Conservation (phyloP, 2,797 vertebrate genomes). For the Ptychobarbus kaznakovi region DNA sequence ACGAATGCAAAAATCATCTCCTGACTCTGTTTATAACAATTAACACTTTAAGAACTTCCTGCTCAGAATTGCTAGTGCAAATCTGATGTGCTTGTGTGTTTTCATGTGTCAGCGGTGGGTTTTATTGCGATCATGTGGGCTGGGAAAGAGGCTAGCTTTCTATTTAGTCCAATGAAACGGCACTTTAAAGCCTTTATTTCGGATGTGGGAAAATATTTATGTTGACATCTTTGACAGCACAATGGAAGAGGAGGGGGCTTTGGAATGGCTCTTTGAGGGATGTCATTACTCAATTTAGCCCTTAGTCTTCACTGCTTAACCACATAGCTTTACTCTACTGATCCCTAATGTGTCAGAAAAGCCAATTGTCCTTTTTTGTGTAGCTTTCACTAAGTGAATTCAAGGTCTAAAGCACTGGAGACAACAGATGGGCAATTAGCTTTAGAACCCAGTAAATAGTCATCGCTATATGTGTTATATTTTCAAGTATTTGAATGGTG, state of each 20-base stretch:
- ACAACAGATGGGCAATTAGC: constrained; percentile 56
- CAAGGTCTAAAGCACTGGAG: constrained; percentile 48
- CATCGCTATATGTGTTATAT: background rate
- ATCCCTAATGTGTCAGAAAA: constrained; percentile 60
- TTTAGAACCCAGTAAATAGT: constrained; percentile 38
- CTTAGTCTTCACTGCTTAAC: constrained; percentile 54
- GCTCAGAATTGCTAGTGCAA: constrained; percentile 23
- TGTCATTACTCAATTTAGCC: constrained; percentile 52
- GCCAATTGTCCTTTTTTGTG: constrained; percentile 66
- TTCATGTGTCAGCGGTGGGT: constrained; percentile 34
- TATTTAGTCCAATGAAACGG: constrained; percentile 32
- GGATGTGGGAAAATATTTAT: constrained; percentile 56
- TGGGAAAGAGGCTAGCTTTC: constrained; percentile 30
- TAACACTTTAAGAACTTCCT: constrained; percentile 31
- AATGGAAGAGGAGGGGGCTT: constrained; percentile 54
- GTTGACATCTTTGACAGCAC: constrained; percentile 47
- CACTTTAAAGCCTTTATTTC: constrained; percentile 48
- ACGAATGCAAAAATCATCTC: constrained; percentile 36
- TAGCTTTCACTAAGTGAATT: constrained; percentile 71
- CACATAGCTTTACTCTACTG: constrained; percentile 16
- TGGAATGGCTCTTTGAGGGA: constrained; percentile 44
- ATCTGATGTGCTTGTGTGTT: constrained; percentile 18
- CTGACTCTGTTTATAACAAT: constrained; percentile 44
- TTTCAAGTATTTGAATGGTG: background rate
- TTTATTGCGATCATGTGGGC: constrained; percentile 41